These are phyloP conservation scores for Oreotragus oreotragus DNA, from an alignment of 2,113 vertebrate species.

Conservation along the genomic window DNA sequence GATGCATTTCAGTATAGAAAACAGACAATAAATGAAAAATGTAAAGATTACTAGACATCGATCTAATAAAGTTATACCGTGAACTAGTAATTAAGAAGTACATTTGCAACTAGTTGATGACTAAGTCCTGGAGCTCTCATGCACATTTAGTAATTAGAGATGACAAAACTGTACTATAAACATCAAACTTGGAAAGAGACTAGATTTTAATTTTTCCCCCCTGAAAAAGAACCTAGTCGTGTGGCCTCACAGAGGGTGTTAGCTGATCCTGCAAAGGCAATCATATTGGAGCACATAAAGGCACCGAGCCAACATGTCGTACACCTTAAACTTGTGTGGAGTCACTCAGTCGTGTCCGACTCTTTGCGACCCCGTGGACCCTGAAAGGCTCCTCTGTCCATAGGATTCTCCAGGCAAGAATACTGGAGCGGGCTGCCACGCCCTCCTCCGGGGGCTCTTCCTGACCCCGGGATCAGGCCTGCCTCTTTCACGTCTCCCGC, in stretches of 20 bases:
- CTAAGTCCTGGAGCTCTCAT: background rate
- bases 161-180: background rate
- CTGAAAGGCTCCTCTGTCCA: background rate
- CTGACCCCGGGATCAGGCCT: background rate
- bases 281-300: no score
- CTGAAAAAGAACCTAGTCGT: background rate
- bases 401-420: background rate
- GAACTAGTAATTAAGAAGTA: background rate
- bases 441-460: background rate
- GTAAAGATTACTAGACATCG: background rate
- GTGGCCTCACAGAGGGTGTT: background rate
- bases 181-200: background rate
- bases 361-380: rapidly evolving
- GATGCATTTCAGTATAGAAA: background rate
- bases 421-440: background rate
- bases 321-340: background rate
- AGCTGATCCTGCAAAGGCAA: background rate
- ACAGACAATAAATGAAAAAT: background rate
- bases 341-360: background rate
- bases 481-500: background rate
- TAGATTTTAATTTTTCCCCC: background rate
- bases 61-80: background rate
- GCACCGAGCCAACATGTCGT: background rate
- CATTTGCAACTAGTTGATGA: background rate
- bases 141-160: background rate